A percentile compares a stretch with the other conserved stretches of the same genome.
Evolutionary conservation across 2,797 vertebrate species (phyloP).

Genomic region (Gymnoscopelus microlampas): DNA sequence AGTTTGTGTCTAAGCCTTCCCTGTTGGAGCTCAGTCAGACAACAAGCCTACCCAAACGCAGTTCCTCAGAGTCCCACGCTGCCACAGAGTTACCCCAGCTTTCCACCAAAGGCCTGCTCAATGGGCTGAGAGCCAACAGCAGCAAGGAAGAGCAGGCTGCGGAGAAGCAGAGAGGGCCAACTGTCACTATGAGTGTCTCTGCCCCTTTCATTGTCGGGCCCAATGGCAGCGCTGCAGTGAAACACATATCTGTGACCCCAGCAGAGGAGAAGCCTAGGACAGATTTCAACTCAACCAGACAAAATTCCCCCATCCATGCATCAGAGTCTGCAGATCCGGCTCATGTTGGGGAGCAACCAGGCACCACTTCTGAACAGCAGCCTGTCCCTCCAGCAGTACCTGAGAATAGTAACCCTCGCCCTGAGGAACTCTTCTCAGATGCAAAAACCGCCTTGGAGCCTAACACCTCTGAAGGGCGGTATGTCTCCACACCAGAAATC

Average conservation of each 20-base stretch:
- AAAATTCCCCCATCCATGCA: slow-evolving; percentile 1
- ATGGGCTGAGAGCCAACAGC: slow-evolving; percentile 48
- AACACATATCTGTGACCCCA: slow-evolving; percentile 9
- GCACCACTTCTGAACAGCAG: slow-evolving; percentile 44
- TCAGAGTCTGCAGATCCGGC: slow-evolving; percentile 25
- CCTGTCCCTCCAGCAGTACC: slow-evolving; percentile 54
- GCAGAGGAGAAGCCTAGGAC: slow-evolving; percentile 40
- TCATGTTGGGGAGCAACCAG: slow-evolving; percentile 14
- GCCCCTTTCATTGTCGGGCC: slow-evolving; percentile 10
- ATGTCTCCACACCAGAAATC: slow-evolving; percentile 20
- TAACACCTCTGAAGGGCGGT: slow-evolving; percentile 15
- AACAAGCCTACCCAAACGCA: slow-evolving; percentile 76
- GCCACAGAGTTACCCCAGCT: slow-evolving; percentile 74
- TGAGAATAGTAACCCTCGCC: slow-evolving; percentile 8
- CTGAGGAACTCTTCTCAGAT: slow-evolving; percentile 16
- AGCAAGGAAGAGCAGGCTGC: slow-evolving; percentile 48
- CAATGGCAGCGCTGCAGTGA: slow-evolving; percentile 46
- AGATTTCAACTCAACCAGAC: slow-evolving; percentile 57
- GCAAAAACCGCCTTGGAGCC: slow-evolving; percentile 32
- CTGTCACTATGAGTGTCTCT: slow-evolving; percentile 32
- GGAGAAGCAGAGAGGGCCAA: slow-evolving; percentile 36
- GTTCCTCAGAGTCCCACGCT: slow-evolving; percentile 71
- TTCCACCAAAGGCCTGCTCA: slow-evolving; percentile 62
- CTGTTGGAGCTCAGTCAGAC: slow-evolving; percentile 89
- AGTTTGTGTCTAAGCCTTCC: slow-evolving; percentile 47